phyloP scores from a whole-genome alignment of 2,888 invertebrate genomes.

The Endotricha flammealis region DNA sequence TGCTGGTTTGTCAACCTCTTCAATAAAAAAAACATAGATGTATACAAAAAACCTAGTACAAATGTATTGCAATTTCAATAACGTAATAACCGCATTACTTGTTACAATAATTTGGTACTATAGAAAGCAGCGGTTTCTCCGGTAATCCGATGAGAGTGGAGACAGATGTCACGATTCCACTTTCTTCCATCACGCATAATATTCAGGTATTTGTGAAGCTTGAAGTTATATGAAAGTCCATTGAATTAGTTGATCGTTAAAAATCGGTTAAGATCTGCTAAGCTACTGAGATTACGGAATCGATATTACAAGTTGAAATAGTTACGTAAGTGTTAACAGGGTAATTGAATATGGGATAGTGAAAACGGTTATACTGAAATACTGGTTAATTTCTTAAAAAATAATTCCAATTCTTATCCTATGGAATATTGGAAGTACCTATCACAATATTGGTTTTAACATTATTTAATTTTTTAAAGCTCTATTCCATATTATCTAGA shows the following conservation, averaged over 20 bases:
- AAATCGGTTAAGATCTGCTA: constrained; percentile 2
- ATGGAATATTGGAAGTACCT: too few relatives aligned
- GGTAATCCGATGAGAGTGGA: constrained; percentile 33
- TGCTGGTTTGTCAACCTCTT: too few relatives aligned
- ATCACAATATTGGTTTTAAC: too few relatives aligned
- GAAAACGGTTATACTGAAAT: too few relatives aligned
- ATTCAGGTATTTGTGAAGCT: constrained; percentile 22
- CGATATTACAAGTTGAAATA: too few relatives aligned
- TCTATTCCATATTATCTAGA: too few relatives aligned
- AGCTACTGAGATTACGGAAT: neutral
- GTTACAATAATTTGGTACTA: constrained; percentile 37
- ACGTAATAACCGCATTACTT: constrained; percentile 22
- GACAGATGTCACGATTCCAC: constrained; percentile 51
- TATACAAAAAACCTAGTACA: constrained; percentile 1
- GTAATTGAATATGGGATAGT: too few relatives aligned
- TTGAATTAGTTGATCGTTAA: constrained; percentile 1
- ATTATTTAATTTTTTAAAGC: too few relatives aligned
- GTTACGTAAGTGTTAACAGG: too few relatives aligned
- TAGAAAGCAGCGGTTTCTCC: constrained; percentile 47
- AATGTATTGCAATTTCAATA: constrained; percentile 19
- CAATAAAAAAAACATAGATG: too few relatives aligned
- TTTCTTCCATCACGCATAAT: constrained; percentile 48
- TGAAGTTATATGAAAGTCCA: constrained; percentile 4
- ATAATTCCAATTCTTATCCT: too few relatives aligned
- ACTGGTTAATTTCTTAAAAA: too few relatives aligned